Percentiles rank a stretch among this genome's conserved stretches.
These are phyloP conservation scores for Synanthedon formicaeformis DNA, from an alignment of 2,888 invertebrate genomes.

Conservation along the genomic window DNA sequence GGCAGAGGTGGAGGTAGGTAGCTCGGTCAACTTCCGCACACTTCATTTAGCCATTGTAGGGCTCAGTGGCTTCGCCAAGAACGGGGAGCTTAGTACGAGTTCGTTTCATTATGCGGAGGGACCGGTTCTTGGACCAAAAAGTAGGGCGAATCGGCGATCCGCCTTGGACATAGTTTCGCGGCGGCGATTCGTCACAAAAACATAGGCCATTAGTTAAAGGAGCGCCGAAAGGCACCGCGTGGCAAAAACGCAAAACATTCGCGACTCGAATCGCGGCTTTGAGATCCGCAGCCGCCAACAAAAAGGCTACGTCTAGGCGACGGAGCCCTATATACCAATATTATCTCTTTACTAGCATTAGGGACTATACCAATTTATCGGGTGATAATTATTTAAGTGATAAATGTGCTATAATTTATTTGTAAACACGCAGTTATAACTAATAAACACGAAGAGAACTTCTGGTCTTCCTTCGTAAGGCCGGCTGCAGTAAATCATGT, in stretches of 20 bases:
- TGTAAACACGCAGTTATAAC: too few relatives aligned
- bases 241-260: slow-evolving; percentile 38
- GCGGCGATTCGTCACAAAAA: slow-evolving; percentile 35
- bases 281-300: slow-evolving; percentile 12
- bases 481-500: too few relatives aligned
- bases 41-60: slow-evolving; percentile 17
- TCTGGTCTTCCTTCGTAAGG: too few relatives aligned
- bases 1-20: background rate
- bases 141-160: slow-evolving; percentile 19
- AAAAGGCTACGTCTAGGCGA: too few relatives aligned
- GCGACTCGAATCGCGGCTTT: slow-evolving; percentile 19
- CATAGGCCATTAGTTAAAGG: slow-evolving; percentile 42
- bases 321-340: too few relatives aligned
- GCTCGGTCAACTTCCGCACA: slow-evolving; percentile 7
- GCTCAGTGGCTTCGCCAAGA: background rate
- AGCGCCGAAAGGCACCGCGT: slow-evolving; percentile 38
- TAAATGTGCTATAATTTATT: too few relatives aligned
- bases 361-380: too few relatives aligned
- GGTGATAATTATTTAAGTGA: too few relatives aligned
- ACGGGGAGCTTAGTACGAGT: too few relatives aligned
- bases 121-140: slow-evolving; percentile 2
- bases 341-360: too few relatives aligned
- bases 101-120: too few relatives aligned
- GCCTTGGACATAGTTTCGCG: slow-evolving; percentile 23
- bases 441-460: too few relatives aligned